These are phyloP conservation scores for Puma concolor DNA, from an alignment of 2,113 vertebrate species.

Conservation along the genomic window DNA sequence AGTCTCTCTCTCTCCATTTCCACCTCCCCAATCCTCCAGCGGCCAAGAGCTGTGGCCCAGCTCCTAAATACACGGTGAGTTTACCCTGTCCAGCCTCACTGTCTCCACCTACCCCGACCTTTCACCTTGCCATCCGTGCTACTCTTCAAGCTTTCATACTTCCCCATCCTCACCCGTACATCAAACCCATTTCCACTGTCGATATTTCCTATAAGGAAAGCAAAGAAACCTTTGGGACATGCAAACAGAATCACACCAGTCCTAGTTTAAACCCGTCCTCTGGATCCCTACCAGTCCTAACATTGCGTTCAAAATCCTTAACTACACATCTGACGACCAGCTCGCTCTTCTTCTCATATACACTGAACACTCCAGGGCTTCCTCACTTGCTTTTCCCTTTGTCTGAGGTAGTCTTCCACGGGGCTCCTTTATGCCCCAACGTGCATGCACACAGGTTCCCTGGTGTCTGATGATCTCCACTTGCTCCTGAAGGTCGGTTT, in stretches of 20 bases:
- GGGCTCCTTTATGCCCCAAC: background rate
- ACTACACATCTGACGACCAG: rapidly evolving
- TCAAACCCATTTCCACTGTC: background rate
- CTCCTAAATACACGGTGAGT: background rate
- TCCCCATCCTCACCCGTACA: background rate
- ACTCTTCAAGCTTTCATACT: background rate
- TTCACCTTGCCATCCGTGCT: rapidly evolving
- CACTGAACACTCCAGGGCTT: too few relatives aligned
- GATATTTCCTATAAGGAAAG: background rate
- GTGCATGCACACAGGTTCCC: rapidly evolving
- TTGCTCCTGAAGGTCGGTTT: background rate
- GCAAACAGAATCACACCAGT: background rate
- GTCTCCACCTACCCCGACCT: background rate
- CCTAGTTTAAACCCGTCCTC: background rate
- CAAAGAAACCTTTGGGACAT: background rate
- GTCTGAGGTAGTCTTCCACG: background rate
- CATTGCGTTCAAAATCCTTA: background rate
- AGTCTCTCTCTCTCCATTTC: background rate
- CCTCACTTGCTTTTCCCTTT: background rate
- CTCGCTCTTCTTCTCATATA: background rate
- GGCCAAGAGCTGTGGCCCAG: background rate
- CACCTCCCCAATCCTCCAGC: background rate
- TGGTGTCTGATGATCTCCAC: background rate
- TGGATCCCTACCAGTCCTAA: background rate
- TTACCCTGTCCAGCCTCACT: background rate